Evolutionary conservation across 2,113 vertebrate genomes (phyloP), one percentile per base, ranked within the genome.

Genomic region (Catharus bicknelli): DNA sequence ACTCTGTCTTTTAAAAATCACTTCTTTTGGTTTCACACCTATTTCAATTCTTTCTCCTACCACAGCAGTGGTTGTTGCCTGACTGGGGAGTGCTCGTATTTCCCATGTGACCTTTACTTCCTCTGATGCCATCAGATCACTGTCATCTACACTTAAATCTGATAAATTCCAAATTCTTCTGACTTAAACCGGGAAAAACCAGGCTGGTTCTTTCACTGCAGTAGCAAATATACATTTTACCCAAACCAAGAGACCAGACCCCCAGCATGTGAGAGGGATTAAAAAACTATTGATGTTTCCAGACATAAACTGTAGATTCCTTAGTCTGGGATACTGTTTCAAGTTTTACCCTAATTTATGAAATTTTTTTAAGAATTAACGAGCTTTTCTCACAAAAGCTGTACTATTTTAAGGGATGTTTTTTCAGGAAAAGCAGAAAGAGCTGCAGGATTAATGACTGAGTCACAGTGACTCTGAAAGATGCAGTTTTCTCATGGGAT

Each of bases 211-310:
- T 63, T 86, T 74, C 20, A 11, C 43, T 68, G 16, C 38, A 57
- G 54, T 3, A 55, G 53, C 38, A 66, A 69, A 26, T 9, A 0
- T 7, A 40, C 13, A 25, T 86, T 92, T 92, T 92, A 25, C 32
- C n/a, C 18, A 70, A 84, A 72, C 8, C 27, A 61, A 27, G 62
- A 85, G n/a, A 40, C 16, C 40, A 32, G 34, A 53, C 19, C 22
- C 26, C 25, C 7, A 59, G 30, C 0, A 0, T 27, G 9, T 34
- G 26, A 26, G 16, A 70, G 18, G 11, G 69, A 72, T 67, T 88
- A 48, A 75, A 51, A 70, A 89, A 29, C 6, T 30, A 21, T 3
- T 45, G 55, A 43, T 17, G 3, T 78, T 84, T 75, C 62, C 36
- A 66, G 34, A 50, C 1, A 2, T 50, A 53, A 76, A 83, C 45